Conservation (phyloP, 1,140 invertebrate genomes). For the Brachionus rotundiformis region DNA sequence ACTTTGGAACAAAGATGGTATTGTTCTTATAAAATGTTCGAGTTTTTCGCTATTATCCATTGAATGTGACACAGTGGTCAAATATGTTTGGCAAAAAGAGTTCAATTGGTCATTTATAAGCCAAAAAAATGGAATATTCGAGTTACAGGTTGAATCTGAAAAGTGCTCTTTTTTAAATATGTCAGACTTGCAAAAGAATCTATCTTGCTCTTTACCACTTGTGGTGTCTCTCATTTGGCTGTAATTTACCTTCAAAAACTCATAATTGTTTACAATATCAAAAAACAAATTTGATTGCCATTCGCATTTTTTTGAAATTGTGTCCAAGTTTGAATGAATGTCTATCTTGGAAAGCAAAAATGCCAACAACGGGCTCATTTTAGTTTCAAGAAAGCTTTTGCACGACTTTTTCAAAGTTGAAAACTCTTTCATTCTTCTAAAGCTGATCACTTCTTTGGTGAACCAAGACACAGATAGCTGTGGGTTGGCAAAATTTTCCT, state of each 20-base stretch:
- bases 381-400: constrained; percentile 21
- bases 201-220: background rate
- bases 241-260: constrained; percentile 23
- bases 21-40: background rate
- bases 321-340: background rate
- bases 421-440: constrained; percentile 3
- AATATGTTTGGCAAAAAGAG: background rate
- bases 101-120: constrained; percentile 2
- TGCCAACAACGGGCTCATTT: background rate
- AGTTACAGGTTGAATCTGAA: background rate
- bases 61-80: background rate
- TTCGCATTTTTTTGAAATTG: background rate
- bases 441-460: background rate
- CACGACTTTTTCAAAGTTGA: constrained; percentile 4
- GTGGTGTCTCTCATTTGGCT: constrained; percentile 10
- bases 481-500: background rate
- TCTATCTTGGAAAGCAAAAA: constrained; percentile 39
- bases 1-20: background rate
- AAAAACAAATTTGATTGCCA: constrained; percentile 36
- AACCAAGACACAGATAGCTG: background rate
- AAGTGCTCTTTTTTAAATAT: background rate
- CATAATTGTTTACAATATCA: background rate
- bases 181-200: constrained; percentile 34
- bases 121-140: constrained; percentile 44
- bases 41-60: background rate